These are phyloP conservation scores for Mimumesa dahlbomi DNA, from an alignment of 2,888 invertebrate species.

Conservation along the genomic window DNA sequence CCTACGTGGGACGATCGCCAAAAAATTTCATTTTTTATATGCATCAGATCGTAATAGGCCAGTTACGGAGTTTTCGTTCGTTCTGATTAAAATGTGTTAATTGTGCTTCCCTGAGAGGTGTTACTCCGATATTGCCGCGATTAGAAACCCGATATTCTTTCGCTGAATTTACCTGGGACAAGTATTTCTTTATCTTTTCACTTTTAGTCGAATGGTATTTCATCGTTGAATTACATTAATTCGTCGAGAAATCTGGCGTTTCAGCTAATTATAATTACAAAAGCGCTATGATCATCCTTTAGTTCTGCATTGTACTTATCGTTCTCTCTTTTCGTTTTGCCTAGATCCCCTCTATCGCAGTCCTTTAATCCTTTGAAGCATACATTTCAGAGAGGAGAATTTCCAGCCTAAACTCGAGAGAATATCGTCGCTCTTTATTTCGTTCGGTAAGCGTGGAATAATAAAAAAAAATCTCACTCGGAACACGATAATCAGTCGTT, in stretches of 20 bases:
- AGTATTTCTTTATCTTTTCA: background rate
- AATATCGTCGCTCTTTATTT: too few relatives aligned
- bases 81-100: conserved; percentile 28
- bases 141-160: background rate
- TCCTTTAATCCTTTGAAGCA: background rate
- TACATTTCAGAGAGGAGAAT: background rate
- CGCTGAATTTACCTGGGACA: background rate
- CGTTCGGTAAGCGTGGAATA: background rate
- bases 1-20: background rate
- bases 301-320: background rate
- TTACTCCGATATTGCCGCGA: conserved; percentile 20
- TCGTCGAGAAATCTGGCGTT: background rate
- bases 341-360: background rate
- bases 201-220: background rate
- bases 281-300: conserved; percentile 1
- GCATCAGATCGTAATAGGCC: conserved; percentile 11
- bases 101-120: conserved; percentile 54
- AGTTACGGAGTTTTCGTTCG: conserved; percentile 10
- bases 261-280: background rate
- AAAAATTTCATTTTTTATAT: conserved; percentile 19
- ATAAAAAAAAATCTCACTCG: background rate
- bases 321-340: background rate
- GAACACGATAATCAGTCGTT: background rate
- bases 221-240: background rate
- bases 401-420: background rate